Conservation (phyloP, 2,888 invertebrate genomes). For the Heliconius hortense region DNA sequence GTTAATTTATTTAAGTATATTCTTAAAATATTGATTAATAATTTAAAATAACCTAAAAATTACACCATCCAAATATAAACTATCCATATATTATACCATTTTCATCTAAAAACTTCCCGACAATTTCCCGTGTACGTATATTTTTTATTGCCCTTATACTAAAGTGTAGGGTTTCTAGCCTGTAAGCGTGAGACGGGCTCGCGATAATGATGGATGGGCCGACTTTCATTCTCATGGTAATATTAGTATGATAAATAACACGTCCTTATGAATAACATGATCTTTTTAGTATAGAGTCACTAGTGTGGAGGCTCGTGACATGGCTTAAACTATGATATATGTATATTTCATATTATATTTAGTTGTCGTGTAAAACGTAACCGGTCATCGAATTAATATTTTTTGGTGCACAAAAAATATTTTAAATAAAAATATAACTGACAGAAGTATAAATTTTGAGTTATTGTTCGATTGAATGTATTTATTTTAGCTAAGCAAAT, state of each 20-base stretch:
- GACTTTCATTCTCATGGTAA: slow-evolving; percentile 63
- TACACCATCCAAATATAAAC: background rate
- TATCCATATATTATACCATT: background rate
- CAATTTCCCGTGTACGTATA: slow-evolving; percentile 28
- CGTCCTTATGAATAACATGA: slow-evolving; percentile 48
- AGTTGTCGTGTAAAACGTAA: background rate
- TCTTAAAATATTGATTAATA: background rate
- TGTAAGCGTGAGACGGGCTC: slow-evolving; percentile 60
- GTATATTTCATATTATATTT: background rate
- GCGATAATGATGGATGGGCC: slow-evolving; percentile 65
- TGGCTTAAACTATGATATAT: slow-evolving; percentile 12
- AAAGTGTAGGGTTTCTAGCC: slow-evolving; percentile 48
- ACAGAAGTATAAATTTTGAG: background rate
- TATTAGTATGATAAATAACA: slow-evolving; percentile 64
- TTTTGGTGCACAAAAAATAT: no score
- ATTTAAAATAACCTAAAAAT: background rate
- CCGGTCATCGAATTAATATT: background rate
- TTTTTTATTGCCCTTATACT: slow-evolving; percentile 42
- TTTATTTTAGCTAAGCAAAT: background rate
- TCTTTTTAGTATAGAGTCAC: slow-evolving; percentile 24
- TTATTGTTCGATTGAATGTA: background rate
- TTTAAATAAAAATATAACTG: no score
- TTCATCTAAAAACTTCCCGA: slow-evolving; percentile 19
- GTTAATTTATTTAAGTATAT: background rate
- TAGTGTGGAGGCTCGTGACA: slow-evolving; percentile 18